Conservation (phyloP, 2,888 invertebrate species). For the Mechanitis messenoides region DNA sequence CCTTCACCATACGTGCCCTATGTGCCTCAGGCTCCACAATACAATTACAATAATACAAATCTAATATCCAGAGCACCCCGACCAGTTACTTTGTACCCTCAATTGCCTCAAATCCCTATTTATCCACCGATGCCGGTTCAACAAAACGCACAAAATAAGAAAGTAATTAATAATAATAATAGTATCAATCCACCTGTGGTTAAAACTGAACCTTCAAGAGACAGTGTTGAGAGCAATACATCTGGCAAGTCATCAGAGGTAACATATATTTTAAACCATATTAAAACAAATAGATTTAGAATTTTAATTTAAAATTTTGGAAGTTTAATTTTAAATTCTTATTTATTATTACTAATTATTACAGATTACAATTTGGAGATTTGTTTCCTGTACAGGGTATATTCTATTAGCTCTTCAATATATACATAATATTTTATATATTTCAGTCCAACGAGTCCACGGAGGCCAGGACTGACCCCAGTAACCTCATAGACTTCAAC, state of each 20-base stretch:
- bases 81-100: conserved; percentile 53
- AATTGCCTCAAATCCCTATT: conserved; percentile 48
- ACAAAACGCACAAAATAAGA: conserved; percentile 26
- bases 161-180: conserved; percentile 36
- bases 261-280: conserved; percentile 26
- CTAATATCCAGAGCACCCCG: conserved; percentile 60
- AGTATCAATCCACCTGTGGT: conserved; percentile 33
- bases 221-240: conserved; percentile 45
- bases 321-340: too few species aligned
- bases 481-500: conserved; percentile 70
- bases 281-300: not conserved
- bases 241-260: conserved; percentile 59
- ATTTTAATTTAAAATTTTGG: too few species aligned
- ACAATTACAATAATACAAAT: conserved; percentile 64
- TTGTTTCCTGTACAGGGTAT: too few species aligned
- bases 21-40: conserved; percentile 40
- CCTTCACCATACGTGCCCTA: conserved; percentile 53
- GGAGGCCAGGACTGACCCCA: conserved; percentile 56
- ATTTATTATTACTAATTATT: too few species aligned
- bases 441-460: conserved; percentile 58
- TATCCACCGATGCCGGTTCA: conserved; percentile 45
- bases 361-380: too few species aligned
- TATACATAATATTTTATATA: not conserved
- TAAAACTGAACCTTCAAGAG: conserved; percentile 46
- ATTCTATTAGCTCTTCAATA: not conserved